phyloP scores from a whole-genome alignment of 2,113 vertebrate genomes.

The Thunnus thynnus region DNA sequence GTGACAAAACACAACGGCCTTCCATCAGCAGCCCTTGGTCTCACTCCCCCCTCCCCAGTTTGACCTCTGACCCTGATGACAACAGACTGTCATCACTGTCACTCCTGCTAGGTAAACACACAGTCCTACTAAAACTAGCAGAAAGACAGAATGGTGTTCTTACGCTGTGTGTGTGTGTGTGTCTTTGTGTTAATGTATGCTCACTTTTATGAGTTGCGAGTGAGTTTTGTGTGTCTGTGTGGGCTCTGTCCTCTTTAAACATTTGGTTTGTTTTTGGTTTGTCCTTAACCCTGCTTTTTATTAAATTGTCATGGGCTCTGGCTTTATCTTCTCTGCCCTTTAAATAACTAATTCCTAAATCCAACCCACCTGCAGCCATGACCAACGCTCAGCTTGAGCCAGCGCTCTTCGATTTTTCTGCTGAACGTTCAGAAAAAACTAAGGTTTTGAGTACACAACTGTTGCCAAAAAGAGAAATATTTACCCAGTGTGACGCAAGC shows the following conservation, averaged over 20 bases:
- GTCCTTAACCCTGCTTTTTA: conserved; percentile 33
- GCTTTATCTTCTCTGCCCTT: conserved; percentile 27
- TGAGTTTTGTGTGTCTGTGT: conserved; percentile 17
- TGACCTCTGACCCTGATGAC: conserved; percentile 82
- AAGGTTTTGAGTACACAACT: conserved; percentile 33
- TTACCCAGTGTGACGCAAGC: conserved; percentile 77
- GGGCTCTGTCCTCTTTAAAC: conserved; percentile 33
- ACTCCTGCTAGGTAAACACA: conserved; percentile 80
- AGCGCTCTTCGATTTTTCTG: conserved; percentile 67
- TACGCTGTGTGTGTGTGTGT: conserved; percentile 4
- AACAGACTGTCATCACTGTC: conserved; percentile 82
- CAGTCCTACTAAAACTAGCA: conserved; percentile 56
- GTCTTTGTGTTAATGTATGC: conserved; percentile 29
- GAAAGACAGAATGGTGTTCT: conserved; percentile 10
- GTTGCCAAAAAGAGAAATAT: conserved; percentile 77
- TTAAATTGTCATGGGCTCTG: not conserved
- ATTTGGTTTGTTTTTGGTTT: conserved; percentile 30
- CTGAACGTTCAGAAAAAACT: conserved; percentile 70
- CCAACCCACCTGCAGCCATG: conserved; percentile 46
- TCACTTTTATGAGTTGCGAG: conserved; percentile 11
- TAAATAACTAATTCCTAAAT: conserved; percentile 49
- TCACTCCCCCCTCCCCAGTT: conserved; percentile 55
- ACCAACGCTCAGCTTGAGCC: conserved; percentile 23
- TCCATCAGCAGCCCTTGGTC: conserved; percentile 72
- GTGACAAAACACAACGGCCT: conserved; percentile 72